Evolutionary conservation across 1,140 invertebrate genomes (phyloP), one percentile per base, ranked within the genome.

Genomic region (Samia ricini): DNA sequence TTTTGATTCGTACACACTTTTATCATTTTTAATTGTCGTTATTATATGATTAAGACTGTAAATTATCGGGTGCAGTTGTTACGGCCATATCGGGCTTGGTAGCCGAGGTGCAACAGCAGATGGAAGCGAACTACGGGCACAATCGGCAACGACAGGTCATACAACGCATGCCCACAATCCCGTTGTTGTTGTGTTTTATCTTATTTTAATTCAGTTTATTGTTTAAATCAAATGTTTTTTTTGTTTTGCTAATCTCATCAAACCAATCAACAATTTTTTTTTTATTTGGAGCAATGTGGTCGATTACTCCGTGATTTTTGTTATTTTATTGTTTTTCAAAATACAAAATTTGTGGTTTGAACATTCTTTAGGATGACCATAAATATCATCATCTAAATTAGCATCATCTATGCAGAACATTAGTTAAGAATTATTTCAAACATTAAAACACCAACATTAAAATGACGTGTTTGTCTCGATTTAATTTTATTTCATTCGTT

Each of bases 71-170:
- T 66, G 75, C 92, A 95, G 94, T 95, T 91, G 93, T 94, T 80
- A 93, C 93, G 81, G 94, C 94, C 80, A 94, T 95, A 91, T 93
- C 94, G 85, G 94, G 93, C 77, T 92, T 95, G 85, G 91, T 95
- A 91, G 93, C 94, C 68, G 94, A 94, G 86, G 93, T 94, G 77
- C 91, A 93, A 77, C 91, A 93, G 81, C 91, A 92, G 84, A 91
- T 91, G 89, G 92, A 93, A 84, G 85, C 92, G 74, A 88, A 88
- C 83, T 85, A 90, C 77, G 76, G 77, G 62, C 80, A 85, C 70
- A 80, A 76, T 74, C 85, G 86, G 77, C 85, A 87, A 69, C 70
- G 83, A 83, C 84, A 88, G 85, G 85, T 88, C 83, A 78, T n/a
- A n/a, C n/a, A 56, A 72, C 85, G 86, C 86, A 89, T 89, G 83